These are phyloP conservation scores for Invenusta paracnida DNA, from an alignment of 2,888 invertebrate species.

Conservation along the genomic window DNA sequence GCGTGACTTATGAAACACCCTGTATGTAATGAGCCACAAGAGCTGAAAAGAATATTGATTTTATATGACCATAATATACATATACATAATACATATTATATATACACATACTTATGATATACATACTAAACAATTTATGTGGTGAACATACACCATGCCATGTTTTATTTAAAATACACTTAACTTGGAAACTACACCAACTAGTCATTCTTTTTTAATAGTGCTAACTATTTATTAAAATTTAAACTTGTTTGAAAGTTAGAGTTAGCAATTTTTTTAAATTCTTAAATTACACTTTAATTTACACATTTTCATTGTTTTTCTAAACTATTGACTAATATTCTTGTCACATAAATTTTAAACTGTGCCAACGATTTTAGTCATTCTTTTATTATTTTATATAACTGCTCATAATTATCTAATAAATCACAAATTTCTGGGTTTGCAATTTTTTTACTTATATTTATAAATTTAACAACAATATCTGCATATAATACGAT, in stretches of 20 bases:
- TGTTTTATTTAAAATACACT: conserved; percentile 15
- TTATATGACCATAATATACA: not conserved
- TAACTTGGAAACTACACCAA: conserved; percentile 23
- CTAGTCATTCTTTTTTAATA: not conserved
- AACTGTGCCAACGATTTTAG: not conserved
- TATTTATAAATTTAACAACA: not conserved
- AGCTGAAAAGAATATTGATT: not conserved
- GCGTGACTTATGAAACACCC: too few species aligned
- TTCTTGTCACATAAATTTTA: conserved; percentile 10
- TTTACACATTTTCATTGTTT: not conserved
- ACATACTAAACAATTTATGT: not conserved
- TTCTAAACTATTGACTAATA: not conserved
- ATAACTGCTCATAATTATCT: conserved; percentile 15
- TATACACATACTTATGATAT: too few species aligned
- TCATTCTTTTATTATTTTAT: not conserved
- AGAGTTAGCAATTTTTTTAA: conserved; percentile 18
- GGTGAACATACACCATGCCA: not conserved
- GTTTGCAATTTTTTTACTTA: conserved; percentile 4
- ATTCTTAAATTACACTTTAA: not conserved
- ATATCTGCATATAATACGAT: too few species aligned
- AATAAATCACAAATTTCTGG: conserved; percentile 11
- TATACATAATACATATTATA: not conserved
- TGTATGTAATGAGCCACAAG: not conserved
- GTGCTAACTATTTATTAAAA: not conserved
- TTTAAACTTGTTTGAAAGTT: conserved; percentile 4